Evolutionary conservation across 1,140 invertebrate genomes (phyloP).

Genomic region (Brachionus manjavacas): DNA sequence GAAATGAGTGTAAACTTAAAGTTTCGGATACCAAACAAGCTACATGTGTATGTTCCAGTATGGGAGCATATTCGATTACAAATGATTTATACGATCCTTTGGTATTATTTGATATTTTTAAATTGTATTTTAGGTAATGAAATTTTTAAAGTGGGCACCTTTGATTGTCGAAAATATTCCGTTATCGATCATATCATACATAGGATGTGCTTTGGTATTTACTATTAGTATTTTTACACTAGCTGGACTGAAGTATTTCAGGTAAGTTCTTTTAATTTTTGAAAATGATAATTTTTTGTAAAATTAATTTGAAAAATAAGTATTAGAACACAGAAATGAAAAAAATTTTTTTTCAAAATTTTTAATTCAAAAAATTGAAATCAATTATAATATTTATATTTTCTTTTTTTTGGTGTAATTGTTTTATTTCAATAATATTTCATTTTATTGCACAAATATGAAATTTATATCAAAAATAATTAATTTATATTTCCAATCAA

Average conservation of each 20-base stretch:
- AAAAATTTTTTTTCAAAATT: too few relatives aligned
- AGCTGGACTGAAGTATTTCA: conserved; percentile 51
- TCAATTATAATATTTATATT: too few relatives aligned
- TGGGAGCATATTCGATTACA: conserved; percentile 28
- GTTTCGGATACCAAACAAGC: neutral
- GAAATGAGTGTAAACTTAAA: neutral
- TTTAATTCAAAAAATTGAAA: too few relatives aligned
- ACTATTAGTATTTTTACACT: conserved; percentile 50
- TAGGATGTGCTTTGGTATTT: conserved; percentile 52
- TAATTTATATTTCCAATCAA: too few relatives aligned
- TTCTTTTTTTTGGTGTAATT: too few relatives aligned
- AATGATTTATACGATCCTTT: conserved; percentile 41
- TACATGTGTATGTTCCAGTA: neutral
- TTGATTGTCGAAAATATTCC: conserved; percentile 49
- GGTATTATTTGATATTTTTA: neutral
- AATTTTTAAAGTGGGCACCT: conserved; percentile 52
- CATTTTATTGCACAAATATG: too few relatives aligned
- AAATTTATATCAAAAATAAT: too few relatives aligned
- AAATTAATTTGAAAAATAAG: too few relatives aligned
- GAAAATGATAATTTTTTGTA: too few relatives aligned
- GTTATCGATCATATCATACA: conserved; percentile 55
- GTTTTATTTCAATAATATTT: too few relatives aligned
- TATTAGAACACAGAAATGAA: too few relatives aligned
- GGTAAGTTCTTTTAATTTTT: conserved; percentile 44
- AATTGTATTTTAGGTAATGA: neutral